Base-by-base conservation (phyloP, 37 sponge, comb jelly and placozoan genomes). In the Mnemiopsis leidyi region DNA sequence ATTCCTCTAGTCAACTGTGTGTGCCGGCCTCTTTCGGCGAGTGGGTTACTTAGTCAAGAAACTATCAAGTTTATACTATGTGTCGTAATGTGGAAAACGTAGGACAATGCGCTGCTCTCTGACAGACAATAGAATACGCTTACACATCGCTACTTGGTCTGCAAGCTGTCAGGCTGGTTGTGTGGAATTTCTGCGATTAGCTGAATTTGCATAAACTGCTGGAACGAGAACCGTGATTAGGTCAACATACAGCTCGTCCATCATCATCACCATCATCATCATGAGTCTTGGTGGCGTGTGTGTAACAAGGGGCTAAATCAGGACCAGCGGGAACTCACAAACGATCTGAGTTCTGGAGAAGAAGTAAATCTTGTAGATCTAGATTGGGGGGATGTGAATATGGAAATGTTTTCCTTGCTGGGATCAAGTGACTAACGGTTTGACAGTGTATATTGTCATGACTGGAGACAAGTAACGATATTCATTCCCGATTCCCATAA, bases 261-360 rank as follows among this genome's bases (percentile, higher is more conserved):
- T 96, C 36, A 95, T 96, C 82, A 96, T 96, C n/a, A 35, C 95
- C 7, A 79, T 96, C 69, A 95, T 93, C 0, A 93, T 94, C 35
- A 93, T 76, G 1, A 48, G 61, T 48, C 61, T 18, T 5, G 5
- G 61, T 48, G 61, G n/a, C 13, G 61, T 5, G 61, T 48, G 61
- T 48, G 61, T 48, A 48, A 48, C 61, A 48, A 48, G 61, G 13
- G 61, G 5, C 13, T 48, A 48, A 13, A 48, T 48, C 61, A 18
- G 61, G n/a, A n/a, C n/a, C n/a, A n/a, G n/a, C n/a, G n/a, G n/a
- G n/a, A n/a, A n/a, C n/a, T n/a, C n/a, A n/a, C n/a, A n/a, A n/a
- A n/a, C n/a, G n/a, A n/a, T n/a, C n/a, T n/a, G n/a, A n/a, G n/a
- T n/a, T n/a, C n/a, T n/a, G n/a, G n/a, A n/a, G n/a, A n/a, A n/a